Base-by-base conservation (phyloP, 2,113 vertebrate genomes). In the Vimba vimba region DNA sequence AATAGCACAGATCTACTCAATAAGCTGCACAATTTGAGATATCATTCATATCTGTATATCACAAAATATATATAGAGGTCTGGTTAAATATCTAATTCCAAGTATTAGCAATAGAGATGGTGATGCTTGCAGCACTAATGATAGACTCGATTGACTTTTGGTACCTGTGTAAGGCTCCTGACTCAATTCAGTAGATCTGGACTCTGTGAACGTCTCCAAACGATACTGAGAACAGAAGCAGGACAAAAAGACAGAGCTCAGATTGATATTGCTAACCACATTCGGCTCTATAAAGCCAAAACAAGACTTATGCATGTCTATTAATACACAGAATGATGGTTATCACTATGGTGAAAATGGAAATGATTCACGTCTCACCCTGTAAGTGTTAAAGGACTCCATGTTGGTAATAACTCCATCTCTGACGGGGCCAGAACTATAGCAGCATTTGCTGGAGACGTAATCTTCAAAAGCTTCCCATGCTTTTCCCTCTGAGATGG, bases 151-250 rank as follows among this genome's bases (percentile, higher is more conserved):
- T 55, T 55, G 17, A 8, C n/a, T 55, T 7, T 25, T 21, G 39
- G 60, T 86, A 93, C 93, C 91, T 55, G 89, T 88, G 1, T 90
- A 64, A 0, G 94, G 91, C 77, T 92, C 87, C 3, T 81, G 60
- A 36, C 85, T n/a, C 92, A 88, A 92, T 19, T 93, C 91, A 21
- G 93, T 93, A 11, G 86, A 43, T 33, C 93, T 82, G 55, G 91
- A 89, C 91, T 95, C 93, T 0, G 89, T 91, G 79, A 93, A 96
- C 0, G 94, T 96, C 89, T 94, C 95, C 90, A 94, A 78, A 0
- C 89, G 88, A 69, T 90, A 94, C 95, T 94, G 57, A 74, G 82
- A 87, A 21, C 76, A 85, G 73, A n/a, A 84, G 12, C 47, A 27
- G 86, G 9, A 47, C 52, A 33, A 86, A 21, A 10, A 69, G 13